Base-by-base conservation (phyloP, 2,888 invertebrate genomes). In the Lingula anatina region DNA sequence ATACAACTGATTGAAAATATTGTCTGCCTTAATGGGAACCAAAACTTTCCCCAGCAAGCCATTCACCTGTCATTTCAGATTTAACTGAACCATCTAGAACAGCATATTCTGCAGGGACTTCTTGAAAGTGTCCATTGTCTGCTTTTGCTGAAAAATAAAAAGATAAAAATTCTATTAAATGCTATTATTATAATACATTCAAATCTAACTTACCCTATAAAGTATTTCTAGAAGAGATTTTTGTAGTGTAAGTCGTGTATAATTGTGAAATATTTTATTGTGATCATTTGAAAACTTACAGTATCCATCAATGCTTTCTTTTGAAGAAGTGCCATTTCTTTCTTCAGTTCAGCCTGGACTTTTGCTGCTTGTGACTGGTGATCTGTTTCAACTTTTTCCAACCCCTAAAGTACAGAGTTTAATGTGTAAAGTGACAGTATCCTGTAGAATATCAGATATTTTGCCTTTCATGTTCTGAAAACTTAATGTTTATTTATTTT, bases 271-370 rank as follows among this genome's bases (percentile, higher is more conserved):
- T n/a, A n/a, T n/a, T n/a, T n/a, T n/a, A n/a, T n/a, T n/a, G n/a
- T n/a, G n/a, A n/a, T n/a, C n/a, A n/a, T n/a, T 5, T 35, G 15
- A 27, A 23, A 12, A 57, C 69, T 64, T 59, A 73, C 73, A 27
- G 73, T 73, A 50, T 75, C 75, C 73, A 73, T 74, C 1, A 76
- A 62, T 37, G 75, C 73, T 55, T 68, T 71, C 51, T 76, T 76
- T 59, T 75, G 76, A n/a, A 76, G 57, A 26, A 74, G 51, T n/a
- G 65, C 59, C 74, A 76, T 74, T 55, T 76, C 75, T 50, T 75
- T 75, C 51, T 66, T 68, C 47, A 76, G 57, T 49, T 76, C 76
- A 18, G 61, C 50, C 49, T 72, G 72, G 7, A 74, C 66, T 50
- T 56, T 62, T 20, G 57, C 57, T 51, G 73, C 73, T 49, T 75